Conservation (phyloP, 2,888 invertebrate genomes). For the Acleris literana region DNA sequence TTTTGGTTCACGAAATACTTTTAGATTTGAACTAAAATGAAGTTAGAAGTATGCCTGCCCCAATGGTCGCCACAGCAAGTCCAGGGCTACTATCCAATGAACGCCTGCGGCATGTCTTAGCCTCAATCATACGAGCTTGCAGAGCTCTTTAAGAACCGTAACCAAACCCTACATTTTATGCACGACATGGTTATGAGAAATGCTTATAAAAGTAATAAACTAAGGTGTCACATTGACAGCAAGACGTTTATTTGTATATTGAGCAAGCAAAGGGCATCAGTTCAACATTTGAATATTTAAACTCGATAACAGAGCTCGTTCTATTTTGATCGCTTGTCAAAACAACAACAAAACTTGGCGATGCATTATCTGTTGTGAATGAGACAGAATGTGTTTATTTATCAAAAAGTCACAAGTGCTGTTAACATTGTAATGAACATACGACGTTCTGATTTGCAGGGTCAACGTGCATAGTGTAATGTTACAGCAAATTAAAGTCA, state of each 20-base stretch:
- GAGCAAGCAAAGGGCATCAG: slow-evolving; percentile 39
- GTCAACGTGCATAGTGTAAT: slow-evolving; percentile 48
- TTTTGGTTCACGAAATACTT: too few species aligned
- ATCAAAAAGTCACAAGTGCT: not conserved
- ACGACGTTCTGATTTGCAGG: slow-evolving; percentile 35
- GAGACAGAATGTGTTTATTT: slow-evolving; percentile 44
- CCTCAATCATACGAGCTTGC: too few species aligned
- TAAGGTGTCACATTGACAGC: slow-evolving; percentile 2
- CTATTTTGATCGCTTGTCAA: slow-evolving; percentile 50
- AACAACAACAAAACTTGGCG: slow-evolving; percentile 50
- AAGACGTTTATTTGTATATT: slow-evolving; percentile 24
- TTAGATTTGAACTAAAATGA: too few species aligned
- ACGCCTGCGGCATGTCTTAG: too few species aligned
- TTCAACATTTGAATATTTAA: slow-evolving; percentile 39
- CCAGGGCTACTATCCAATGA: too few species aligned
- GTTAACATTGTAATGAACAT: not conserved
- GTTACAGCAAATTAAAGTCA: slow-evolving; percentile 41
- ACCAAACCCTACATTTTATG: not conserved
- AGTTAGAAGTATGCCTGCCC: too few species aligned
- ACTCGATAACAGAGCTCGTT: slow-evolving; percentile 43
- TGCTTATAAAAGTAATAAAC: not conserved
- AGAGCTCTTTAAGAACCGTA: too few species aligned
- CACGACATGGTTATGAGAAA: not conserved
- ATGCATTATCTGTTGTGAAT: slow-evolving; percentile 47
- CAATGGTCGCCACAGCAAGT: too few species aligned